phyloP scores from a whole-genome alignment of 2,888 invertebrate species.

The Nysson spinosus region DNA sequence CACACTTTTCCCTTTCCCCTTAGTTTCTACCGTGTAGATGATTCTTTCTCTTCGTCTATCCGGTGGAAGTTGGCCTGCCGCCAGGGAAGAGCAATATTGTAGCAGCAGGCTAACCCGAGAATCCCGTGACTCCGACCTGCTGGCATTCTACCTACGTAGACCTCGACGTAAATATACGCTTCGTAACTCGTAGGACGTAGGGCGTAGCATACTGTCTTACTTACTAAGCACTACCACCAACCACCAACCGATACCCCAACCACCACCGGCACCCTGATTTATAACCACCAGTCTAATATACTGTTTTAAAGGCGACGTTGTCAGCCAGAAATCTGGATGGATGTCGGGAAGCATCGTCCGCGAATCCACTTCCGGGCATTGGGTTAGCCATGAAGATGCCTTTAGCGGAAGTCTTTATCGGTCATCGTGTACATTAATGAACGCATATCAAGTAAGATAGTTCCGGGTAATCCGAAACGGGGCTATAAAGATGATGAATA shows the following conservation, averaged over 20 bases:
- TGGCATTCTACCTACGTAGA: slow-evolving; percentile 49
- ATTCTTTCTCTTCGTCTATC: slow-evolving; percentile 34
- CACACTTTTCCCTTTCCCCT: background rate
- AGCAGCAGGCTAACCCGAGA: slow-evolving; percentile 58
- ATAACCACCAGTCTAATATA: slow-evolving; percentile 54
- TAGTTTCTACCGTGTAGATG: slow-evolving; percentile 1
- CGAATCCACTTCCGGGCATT: slow-evolving; percentile 38
- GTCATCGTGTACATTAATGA: slow-evolving; percentile 51
- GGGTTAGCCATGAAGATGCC: slow-evolving; percentile 37
- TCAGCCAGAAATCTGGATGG: slow-evolving; percentile 54
- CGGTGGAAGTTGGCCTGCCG: slow-evolving; percentile 57
- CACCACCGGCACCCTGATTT: slow-evolving; percentile 49
- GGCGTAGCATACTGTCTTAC: slow-evolving; percentile 58
- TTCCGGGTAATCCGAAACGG: slow-evolving; percentile 14
- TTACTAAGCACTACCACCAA: slow-evolving; percentile 54
- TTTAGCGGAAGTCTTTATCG: slow-evolving; percentile 53
- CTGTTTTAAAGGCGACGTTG: slow-evolving; percentile 58
- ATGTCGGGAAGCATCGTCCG: slow-evolving; percentile 51
- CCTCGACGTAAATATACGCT: slow-evolving; percentile 30
- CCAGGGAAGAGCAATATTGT: slow-evolving; percentile 69
- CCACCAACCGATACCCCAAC: slow-evolving; percentile 42
- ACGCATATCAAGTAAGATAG: slow-evolving; percentile 21
- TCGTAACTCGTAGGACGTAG: slow-evolving; percentile 38
- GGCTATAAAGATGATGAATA: slow-evolving; percentile 39
- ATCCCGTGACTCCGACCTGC: slow-evolving; percentile 57